Percentiles rank a stretch among this genome's conserved stretches.
Evolutionary conservation across 2,113 vertebrate genomes (phyloP).

Genomic region (Dolichallabes microphthalmus): DNA sequence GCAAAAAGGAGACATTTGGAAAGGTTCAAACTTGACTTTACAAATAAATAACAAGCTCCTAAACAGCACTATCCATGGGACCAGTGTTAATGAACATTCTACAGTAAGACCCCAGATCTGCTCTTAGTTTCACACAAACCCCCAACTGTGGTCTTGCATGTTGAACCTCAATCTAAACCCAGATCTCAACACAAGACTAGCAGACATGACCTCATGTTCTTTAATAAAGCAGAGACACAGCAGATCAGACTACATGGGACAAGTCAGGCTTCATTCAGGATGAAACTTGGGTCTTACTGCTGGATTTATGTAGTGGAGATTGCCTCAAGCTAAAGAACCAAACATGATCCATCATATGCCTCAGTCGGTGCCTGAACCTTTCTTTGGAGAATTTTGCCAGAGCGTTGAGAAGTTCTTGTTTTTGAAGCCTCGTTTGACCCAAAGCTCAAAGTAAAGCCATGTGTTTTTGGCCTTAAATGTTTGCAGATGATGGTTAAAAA

Average conservation of each 20-base stretch:
- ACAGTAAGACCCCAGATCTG: not conserved
- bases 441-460: not conserved
- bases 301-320: conserved; percentile 31
- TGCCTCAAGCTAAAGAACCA: conserved; percentile 15
- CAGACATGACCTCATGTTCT: conserved; percentile 51
- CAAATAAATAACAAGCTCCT: not conserved
- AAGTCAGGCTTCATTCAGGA: conserved; percentile 23
- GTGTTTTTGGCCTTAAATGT: not conserved
- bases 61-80: not conserved
- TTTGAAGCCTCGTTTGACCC: not conserved
- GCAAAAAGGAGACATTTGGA: not conserved
- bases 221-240: conserved; percentile 19
- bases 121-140: not conserved
- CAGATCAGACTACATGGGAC: conserved; percentile 28
- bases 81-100: not conserved
- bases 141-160: not conserved
- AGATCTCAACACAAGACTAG: conserved; percentile 29
- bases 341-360: conserved; percentile 22
- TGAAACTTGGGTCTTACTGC: conserved; percentile 19
- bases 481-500: not conserved
- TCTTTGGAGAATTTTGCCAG: conserved; percentile 10
- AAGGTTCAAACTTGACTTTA: not conserved
- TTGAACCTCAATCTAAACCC: conserved; percentile 10
- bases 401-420: not conserved
- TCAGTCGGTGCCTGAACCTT: not conserved